Conservation (phyloP, 2,113 vertebrate species). For the Theropithecus gelada region DNA sequence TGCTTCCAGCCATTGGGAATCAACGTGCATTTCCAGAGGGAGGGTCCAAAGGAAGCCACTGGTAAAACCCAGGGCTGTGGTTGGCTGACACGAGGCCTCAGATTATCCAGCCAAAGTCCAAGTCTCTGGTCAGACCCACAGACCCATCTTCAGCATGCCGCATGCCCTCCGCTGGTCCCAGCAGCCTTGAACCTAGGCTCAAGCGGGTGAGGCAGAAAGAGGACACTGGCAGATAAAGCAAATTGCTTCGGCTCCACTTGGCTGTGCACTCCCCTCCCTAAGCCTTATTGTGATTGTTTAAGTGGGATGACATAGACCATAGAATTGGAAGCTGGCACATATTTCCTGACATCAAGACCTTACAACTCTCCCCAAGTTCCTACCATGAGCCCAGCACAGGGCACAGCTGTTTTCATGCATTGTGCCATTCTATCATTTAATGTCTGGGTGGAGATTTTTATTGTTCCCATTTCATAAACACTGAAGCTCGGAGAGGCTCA, state of each 20-base stretch:
- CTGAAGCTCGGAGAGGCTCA: neutral
- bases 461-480: neutral
- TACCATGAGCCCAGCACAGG: accelerated
- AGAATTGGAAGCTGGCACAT: accelerated
- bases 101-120: neutral
- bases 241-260: neutral
- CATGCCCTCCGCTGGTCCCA: accelerated
- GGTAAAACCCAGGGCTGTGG: neutral
- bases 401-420: neutral
- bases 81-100: neutral
- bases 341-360: neutral
- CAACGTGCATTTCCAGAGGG: neutral
- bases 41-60: neutral
- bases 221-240: accelerated
- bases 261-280: accelerated
- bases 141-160: accelerated
- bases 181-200: neutral
- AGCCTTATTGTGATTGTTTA: neutral
- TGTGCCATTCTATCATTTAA: accelerated
- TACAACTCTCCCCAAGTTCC: accelerated
- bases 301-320: neutral
- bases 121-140: neutral
- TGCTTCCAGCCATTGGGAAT: neutral
- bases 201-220: accelerated
- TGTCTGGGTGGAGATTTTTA: neutral